Evolutionary conservation across 92 coral and sea anemone genomes (phyloP), one percentile per base, ranked within the genome.

Genomic region (Scolanthus callimorphus): DNA sequence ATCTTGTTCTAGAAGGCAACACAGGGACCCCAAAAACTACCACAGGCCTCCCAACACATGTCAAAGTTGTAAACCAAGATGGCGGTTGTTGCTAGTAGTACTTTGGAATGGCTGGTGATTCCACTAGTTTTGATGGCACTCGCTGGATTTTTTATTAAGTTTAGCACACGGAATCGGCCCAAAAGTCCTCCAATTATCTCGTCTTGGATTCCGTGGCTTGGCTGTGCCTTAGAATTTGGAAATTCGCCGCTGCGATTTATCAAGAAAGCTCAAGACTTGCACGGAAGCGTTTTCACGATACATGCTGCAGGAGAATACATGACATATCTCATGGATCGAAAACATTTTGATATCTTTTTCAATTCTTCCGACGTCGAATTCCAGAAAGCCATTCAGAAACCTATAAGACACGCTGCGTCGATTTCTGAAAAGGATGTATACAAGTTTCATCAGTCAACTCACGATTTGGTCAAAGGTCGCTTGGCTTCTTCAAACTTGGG

Each of bases 151-250:
- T 50, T 47, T 13, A 20, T 48, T 22, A 51, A 47, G 37, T 34
- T 20, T 31, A 6, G 48, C 20, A 22, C 3, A 21, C 3, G 58
- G 9, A 50, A 30, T 23, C 50, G 52, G 25, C 46, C 20, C 20
- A 64, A 34, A 4, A 48, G 51, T 51, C 82, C 82, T 17, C 82
- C 82, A 25, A 37, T 75, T 15, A 59, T 75, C n/a, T 57, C 27
- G 25, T 64, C 73, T 8, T 75, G 82, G 75, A 9, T 67, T n/a
- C 82, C 82, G n/a, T 75, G 82, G 82, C 56, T 75, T 2, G 82
- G 82, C 24, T 75, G 82, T 28, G 82, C 82, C 17, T 4, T 59
- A 25, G 60, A 75, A 4, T 67, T 75, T 75, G 82, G 82, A 29
- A 53, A 60, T 51, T 62, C 70, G 1, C 70, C 77, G 12, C 43